phyloP scores from a whole-genome alignment of 1,140 invertebrate species.

The Diabrotica virgifera region DNA sequence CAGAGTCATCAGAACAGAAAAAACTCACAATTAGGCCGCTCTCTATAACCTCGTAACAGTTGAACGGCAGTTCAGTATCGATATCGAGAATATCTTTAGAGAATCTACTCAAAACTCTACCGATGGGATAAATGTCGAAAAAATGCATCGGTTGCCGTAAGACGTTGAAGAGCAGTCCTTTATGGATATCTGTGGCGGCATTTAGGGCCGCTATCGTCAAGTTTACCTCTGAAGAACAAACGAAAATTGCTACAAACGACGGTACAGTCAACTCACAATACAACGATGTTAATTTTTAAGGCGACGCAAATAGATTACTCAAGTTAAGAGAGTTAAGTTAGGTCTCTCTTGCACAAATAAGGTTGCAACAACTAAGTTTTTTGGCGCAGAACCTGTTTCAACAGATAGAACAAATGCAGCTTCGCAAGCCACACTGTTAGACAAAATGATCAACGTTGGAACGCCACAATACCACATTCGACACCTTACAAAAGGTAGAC shows the following conservation, averaged over 20 bases:
- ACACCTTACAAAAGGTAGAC: no score
- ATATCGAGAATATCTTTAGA: slow-evolving; percentile 69
- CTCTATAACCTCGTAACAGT: slow-evolving; percentile 47
- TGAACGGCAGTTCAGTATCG: slow-evolving; percentile 55
- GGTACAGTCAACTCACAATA: slow-evolving; percentile 5
- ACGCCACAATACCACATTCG: no score
- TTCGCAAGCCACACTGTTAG: no score
- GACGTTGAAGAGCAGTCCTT: slow-evolving; percentile 58
- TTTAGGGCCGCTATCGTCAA: slow-evolving; percentile 60
- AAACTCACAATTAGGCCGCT: slow-evolving; percentile 45
- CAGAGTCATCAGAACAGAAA: neutral
- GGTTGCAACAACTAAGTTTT: no score
- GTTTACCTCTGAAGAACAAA: slow-evolving; percentile 54
- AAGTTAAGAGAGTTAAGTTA: no score
- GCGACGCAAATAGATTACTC: no score
- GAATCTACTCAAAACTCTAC: slow-evolving; percentile 71
- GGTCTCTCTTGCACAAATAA: no score
- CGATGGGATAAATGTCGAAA: slow-evolving; percentile 73
- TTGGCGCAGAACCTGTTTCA: no score
- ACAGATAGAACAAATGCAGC: no score
- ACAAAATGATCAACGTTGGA: no score
- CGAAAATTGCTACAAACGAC: slow-evolving; percentile 53
- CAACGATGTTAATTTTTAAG: no score
- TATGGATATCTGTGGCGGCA: slow-evolving; percentile 61
- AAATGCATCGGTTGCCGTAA: slow-evolving; percentile 67